phyloP scores from a whole-genome alignment of 2,113 vertebrate species.

The Thermophis baileyi region DNA sequence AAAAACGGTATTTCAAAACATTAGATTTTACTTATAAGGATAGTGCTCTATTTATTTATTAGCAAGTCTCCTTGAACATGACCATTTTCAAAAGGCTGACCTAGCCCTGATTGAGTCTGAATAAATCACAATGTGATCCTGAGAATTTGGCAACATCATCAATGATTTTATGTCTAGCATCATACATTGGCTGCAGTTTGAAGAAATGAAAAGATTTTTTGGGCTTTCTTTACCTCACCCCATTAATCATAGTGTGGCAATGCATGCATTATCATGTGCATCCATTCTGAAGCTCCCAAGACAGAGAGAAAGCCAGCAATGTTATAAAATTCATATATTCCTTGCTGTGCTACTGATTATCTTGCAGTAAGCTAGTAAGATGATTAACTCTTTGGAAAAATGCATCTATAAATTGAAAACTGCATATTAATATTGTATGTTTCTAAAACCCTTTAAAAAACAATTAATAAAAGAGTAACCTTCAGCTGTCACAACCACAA shows the following conservation, averaged over 20 bases:
- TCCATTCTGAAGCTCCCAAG: conserved; percentile 50
- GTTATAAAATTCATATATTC: conserved; percentile 57
- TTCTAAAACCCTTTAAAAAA: conserved; percentile 56
- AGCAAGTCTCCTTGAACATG: conserved; percentile 44
- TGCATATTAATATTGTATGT: conserved; percentile 35
- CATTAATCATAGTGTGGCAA: conserved; percentile 66
- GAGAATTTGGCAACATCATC: conserved; percentile 62
- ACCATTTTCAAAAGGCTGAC: conserved; percentile 51
- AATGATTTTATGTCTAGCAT: conserved; percentile 65
- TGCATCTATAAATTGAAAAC: conserved; percentile 41
- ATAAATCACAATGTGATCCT: conserved; percentile 66
- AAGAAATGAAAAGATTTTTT: conserved; percentile 47
- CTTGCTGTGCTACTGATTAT: conserved; percentile 45
- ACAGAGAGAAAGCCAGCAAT: conserved; percentile 56
- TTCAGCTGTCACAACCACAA: conserved; percentile 47
- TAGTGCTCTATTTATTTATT: conserved; percentile 42
- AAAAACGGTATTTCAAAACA: conserved; percentile 44
- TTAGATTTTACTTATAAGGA: conserved; percentile 57
- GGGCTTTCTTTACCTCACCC: conserved; percentile 61
- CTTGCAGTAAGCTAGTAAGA: conserved; percentile 50
- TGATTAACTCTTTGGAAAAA: conserved; percentile 50
- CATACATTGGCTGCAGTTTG: conserved; percentile 53
- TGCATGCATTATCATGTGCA: conserved; percentile 43
- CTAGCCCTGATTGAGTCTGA: conserved; percentile 58
- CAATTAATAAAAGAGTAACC: conserved; percentile 42